phyloP scores from a whole-genome alignment of 2,797 vertebrate genomes.

The Nannoperca australis region DNA sequence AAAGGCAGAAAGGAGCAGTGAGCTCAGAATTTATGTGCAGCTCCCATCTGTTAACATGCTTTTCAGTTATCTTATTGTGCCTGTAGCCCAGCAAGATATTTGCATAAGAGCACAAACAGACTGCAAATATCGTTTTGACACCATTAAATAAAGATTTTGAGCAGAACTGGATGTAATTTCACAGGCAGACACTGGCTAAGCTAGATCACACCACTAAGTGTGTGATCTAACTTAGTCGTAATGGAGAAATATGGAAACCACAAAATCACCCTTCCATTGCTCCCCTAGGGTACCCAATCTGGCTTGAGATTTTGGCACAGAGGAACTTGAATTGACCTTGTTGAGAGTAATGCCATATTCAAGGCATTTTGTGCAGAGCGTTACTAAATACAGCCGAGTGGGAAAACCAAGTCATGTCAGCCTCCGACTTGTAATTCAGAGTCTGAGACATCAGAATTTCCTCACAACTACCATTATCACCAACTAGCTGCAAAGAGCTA shows the following conservation, averaged over 20 bases:
- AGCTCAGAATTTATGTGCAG: slow-evolving; percentile 42
- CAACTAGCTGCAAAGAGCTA: background rate
- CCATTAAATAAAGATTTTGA: slow-evolving; percentile 11
- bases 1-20: slow-evolving; percentile 38
- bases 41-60: slow-evolving; percentile 56
- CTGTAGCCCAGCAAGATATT: slow-evolving; percentile 40
- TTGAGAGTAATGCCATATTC: background rate
- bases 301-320: background rate
- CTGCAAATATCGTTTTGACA: slow-evolving; percentile 57
- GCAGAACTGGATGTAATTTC: slow-evolving; percentile 40
- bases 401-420: background rate
- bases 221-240: slow-evolving; percentile 17
- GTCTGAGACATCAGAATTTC: background rate
- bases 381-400: background rate
- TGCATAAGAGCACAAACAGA: slow-evolving; percentile 48
- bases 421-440: background rate
- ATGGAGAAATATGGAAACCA: slow-evolving; percentile 22
- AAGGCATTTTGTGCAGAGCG: background rate
- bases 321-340: slow-evolving; percentile 2
- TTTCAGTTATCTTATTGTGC: slow-evolving; percentile 45
- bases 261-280: background rate
- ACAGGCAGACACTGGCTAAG: slow-evolving; percentile 25
- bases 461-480: background rate
- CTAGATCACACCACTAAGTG: slow-evolving; percentile 39
- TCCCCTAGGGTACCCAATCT: background rate